Conservation (phyloP, 1,140 invertebrate species). For the Ooceraea biroi region DNA sequence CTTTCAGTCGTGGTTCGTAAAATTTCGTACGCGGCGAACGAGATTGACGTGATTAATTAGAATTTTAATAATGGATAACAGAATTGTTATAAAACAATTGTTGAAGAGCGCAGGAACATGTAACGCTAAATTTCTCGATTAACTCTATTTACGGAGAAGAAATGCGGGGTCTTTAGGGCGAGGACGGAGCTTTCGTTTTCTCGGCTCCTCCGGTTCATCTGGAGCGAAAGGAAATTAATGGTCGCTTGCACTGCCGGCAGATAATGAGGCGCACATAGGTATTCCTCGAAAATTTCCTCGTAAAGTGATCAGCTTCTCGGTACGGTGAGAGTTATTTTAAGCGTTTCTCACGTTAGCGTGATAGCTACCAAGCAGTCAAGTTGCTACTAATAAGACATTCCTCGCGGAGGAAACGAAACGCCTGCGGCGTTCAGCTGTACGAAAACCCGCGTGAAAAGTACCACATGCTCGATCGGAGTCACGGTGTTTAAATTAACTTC, state of each 20-base stretch:
- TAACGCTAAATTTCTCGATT: background rate
- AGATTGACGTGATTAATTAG: no score
- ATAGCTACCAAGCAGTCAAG: constrained; percentile 39
- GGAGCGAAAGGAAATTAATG: constrained; percentile 43
- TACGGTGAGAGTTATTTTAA: constrained; percentile 20
- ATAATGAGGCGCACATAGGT: constrained; percentile 40
- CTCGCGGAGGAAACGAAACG: constrained; percentile 12
- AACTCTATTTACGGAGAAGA: background rate
- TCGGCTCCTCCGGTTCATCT: constrained; percentile 18
- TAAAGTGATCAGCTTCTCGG: constrained; percentile 40
- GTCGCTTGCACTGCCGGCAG: background rate
- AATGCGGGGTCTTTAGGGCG: background rate
- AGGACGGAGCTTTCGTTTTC: constrained; percentile 12
- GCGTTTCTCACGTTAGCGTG: constrained; percentile 40
- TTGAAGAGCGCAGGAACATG: background rate
- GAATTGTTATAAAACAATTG: no score
- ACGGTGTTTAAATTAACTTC: background rate
- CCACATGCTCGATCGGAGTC: background rate
- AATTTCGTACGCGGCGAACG: background rate
- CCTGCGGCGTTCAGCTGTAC: background rate
- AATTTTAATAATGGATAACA: no score
- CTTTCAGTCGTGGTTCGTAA: background rate
- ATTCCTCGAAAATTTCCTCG: constrained; percentile 51
- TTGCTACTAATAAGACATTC: constrained; percentile 23
- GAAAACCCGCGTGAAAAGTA: constrained; percentile 13